phyloP scores from a whole-genome alignment of 2,113 vertebrate genomes.

The Calypte anna region DNA sequence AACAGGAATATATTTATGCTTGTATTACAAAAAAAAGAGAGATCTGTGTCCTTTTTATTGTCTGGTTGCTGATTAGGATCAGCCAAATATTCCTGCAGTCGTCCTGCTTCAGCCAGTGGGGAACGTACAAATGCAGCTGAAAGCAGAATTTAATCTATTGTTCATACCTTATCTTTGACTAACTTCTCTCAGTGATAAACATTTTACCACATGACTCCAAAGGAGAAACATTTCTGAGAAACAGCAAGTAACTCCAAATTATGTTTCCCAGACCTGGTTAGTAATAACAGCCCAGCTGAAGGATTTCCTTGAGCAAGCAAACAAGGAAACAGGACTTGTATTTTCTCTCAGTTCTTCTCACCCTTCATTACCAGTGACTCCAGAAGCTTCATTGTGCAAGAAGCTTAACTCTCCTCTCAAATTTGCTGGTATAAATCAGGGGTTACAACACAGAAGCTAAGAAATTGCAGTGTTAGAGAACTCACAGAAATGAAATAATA shows the following conservation, averaged over 20 bases:
- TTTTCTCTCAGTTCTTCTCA: conserved; percentile 30
- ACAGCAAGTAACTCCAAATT: conserved; percentile 39
- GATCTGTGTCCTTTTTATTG: neutral
- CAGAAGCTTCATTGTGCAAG: conserved; percentile 30
- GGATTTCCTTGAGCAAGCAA: conserved; percentile 55
- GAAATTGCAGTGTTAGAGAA: neutral
- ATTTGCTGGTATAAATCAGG: conserved; percentile 30
- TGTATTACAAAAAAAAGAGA: neutral
- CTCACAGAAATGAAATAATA: neutral
- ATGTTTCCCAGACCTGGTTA: conserved; percentile 55
- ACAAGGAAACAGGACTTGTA: conserved; percentile 38
- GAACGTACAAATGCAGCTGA: conserved; percentile 51
- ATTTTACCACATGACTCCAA: conserved; percentile 58
- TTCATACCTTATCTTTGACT: conserved; percentile 63
- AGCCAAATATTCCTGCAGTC: conserved; percentile 25
- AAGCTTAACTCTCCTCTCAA: conserved; percentile 12
- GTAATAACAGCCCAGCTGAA: conserved; percentile 44
- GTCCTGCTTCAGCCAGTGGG: conserved; percentile 33
- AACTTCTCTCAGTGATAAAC: conserved; percentile 58
- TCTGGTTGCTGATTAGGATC: conserved; percentile 44
- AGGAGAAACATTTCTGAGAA: conserved; percentile 65
- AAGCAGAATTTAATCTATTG: conserved; percentile 62
- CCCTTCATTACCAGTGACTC: conserved; percentile 13
- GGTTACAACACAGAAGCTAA: conserved; percentile 24
- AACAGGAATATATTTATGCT: neutral